Percentiles rank a stretch among this genome's conserved stretches.
Conservation (phyloP, 2,888 invertebrate genomes). For the Hirtodrosophila confusa region DNA sequence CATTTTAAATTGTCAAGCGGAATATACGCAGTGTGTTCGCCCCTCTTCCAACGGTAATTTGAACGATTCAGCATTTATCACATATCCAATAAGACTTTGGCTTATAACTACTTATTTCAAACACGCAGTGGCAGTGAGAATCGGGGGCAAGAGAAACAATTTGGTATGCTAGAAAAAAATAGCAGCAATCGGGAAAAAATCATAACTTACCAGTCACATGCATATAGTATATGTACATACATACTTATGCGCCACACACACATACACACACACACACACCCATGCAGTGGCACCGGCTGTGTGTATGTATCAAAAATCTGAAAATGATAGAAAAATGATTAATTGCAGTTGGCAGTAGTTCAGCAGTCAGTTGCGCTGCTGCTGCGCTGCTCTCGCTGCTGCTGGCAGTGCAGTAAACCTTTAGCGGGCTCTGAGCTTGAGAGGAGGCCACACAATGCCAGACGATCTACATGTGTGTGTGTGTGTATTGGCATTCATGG, state of each 20-base stretch:
- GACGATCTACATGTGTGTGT: slow-evolving; percentile 27
- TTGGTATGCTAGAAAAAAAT: slow-evolving; percentile 16
- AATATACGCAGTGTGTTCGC: too few species aligned
- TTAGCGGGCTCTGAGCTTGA: slow-evolving; percentile 43
- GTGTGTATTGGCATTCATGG: slow-evolving; percentile 49
- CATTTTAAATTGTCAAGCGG: too few species aligned
- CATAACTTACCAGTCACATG: slow-evolving; percentile 56
- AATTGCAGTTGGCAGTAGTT: slow-evolving; percentile 81
- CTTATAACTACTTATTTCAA: not conserved
- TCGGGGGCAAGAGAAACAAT: slow-evolving; percentile 28
- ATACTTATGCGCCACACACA: slow-evolving; percentile 13
- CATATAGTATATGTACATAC: slow-evolving; percentile 15
- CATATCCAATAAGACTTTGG: too few species aligned
- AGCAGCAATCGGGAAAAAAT: slow-evolving; percentile 41
- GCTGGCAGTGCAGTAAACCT: slow-evolving; percentile 51
- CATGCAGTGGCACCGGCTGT: slow-evolving; percentile 39
- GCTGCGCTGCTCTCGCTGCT: slow-evolving; percentile 41
- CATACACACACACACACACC: slow-evolving; percentile 10
- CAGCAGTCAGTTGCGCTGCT: slow-evolving; percentile 70
- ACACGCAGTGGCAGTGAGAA: slow-evolving; percentile 3
- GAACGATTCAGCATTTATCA: too few species aligned
- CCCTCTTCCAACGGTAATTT: too few species aligned
- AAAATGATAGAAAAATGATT: slow-evolving; percentile 82
- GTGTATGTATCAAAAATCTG: slow-evolving; percentile 76
- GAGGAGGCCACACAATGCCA: slow-evolving; percentile 39